Conservation (phyloP, 2,888 invertebrate species). For the Stenolophus ochropezus region DNA sequence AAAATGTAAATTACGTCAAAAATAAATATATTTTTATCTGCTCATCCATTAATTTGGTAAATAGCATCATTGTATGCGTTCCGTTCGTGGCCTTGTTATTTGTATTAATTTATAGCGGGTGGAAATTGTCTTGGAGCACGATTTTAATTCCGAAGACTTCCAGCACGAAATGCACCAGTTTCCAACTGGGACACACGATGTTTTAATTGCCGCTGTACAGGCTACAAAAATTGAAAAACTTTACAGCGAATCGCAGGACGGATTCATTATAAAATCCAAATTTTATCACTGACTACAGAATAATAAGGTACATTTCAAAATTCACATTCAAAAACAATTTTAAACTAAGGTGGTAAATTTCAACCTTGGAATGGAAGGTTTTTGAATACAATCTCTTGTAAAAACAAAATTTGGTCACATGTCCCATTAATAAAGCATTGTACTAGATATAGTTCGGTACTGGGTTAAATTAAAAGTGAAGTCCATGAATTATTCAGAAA, state of each 20-base stretch:
- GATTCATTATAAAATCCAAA: background rate
- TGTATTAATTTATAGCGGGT: conserved; percentile 18
- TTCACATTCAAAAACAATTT: no score
- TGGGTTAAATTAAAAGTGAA: no score
- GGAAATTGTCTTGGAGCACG: conserved; percentile 23
- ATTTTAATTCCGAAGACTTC: conserved; percentile 17
- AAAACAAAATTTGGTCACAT: no score
- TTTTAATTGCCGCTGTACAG: conserved; percentile 9
- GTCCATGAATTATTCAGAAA: no score
- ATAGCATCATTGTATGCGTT: conserved; percentile 11
- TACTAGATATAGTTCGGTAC: no score
- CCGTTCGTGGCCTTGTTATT: conserved; percentile 15
- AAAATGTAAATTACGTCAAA: conserved; percentile 6
- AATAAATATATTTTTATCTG: conserved; percentile 31
- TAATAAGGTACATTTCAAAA: conserved; percentile 15
- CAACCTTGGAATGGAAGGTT: no score
- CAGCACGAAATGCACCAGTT: conserved; percentile 8
- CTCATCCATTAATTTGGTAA: conserved; percentile 4
- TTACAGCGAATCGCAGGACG: background rate
- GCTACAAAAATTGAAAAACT: conserved; percentile 21
- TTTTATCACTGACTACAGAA: background rate
- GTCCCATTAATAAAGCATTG: no score
- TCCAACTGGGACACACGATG: conserved; percentile 4
- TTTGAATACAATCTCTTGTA: conserved; percentile 24
- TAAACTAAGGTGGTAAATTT: no score